Evolutionary conservation across 2,797 vertebrate species (phyloP).

Genomic region (Balearica regulorum): DNA sequence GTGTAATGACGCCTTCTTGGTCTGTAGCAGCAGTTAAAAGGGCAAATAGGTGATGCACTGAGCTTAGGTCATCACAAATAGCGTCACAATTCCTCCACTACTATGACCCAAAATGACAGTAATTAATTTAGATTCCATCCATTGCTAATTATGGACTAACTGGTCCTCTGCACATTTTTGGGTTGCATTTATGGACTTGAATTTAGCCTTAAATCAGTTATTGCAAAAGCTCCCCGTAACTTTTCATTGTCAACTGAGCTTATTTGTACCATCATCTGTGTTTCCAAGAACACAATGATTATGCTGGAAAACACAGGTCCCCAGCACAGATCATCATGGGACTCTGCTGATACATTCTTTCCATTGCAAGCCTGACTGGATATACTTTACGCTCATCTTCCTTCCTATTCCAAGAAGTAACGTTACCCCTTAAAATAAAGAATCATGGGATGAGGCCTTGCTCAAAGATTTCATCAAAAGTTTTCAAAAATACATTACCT

Average conservation of each 20-base stretch:
- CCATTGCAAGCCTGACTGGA: neutral
- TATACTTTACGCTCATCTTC: neutral
- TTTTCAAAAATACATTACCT: neutral
- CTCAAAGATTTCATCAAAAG: neutral
- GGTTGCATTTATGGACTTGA: neutral
- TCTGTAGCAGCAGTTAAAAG: neutral
- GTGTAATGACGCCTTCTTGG: accelerated
- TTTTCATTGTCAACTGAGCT: neutral
- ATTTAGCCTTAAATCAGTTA: neutral
- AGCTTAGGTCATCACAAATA: neutral
- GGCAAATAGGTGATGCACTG: neutral
- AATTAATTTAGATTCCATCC: neutral
- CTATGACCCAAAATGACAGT: neutral
- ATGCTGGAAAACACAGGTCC: neutral
- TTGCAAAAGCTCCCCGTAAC: neutral
- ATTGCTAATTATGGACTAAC: neutral
- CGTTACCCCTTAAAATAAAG: neutral
- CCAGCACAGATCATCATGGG: neutral
- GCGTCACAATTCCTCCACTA: neutral
- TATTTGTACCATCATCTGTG: neutral
- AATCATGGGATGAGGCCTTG: neutral
- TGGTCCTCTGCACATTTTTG: neutral
- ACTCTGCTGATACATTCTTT: neutral
- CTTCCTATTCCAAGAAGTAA: neutral
- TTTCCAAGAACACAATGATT: neutral